Evolutionary conservation across 2,797 vertebrate genomes (phyloP).

Genomic region (Mormyrus hasselquistii): DNA sequence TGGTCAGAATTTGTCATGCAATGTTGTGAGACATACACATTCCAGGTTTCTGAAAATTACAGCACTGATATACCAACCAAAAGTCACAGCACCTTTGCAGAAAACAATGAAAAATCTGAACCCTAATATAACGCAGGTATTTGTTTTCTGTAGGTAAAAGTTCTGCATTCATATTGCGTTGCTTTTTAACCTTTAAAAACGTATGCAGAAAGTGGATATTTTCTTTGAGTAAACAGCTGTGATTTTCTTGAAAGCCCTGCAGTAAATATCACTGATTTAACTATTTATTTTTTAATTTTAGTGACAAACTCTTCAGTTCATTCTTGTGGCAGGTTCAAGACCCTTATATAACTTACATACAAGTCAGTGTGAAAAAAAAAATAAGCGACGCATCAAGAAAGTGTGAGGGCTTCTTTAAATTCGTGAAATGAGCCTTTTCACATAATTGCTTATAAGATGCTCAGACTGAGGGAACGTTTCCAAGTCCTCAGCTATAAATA

Average conservation of each 20-base stretch:
- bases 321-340: slow-evolving; percentile 1
- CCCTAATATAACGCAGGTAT: not conserved
- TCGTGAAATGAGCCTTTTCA: slow-evolving; percentile 3
- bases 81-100: not conserved
- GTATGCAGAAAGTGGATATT: not conserved
- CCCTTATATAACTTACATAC: not conserved
- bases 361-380: not conserved
- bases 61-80: not conserved
- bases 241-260: not conserved
- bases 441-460: slow-evolving; percentile 2
- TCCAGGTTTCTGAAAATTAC: not conserved
- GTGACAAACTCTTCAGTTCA: slow-evolving; percentile 2
- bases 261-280: not conserved
- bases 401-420: not conserved
- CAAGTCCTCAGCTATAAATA: not conserved
- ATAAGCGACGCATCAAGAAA: not conserved
- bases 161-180: not conserved
- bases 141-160: not conserved
- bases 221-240: not conserved
- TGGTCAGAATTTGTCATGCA: not conserved
- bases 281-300: not conserved
- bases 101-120: not conserved
- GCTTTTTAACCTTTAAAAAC: not conserved
- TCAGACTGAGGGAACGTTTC: not conserved
- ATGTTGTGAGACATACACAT: not conserved